Conservation (phyloP, 2,797 vertebrate genomes). For the Pseudotriccus pelzelni region DNA sequence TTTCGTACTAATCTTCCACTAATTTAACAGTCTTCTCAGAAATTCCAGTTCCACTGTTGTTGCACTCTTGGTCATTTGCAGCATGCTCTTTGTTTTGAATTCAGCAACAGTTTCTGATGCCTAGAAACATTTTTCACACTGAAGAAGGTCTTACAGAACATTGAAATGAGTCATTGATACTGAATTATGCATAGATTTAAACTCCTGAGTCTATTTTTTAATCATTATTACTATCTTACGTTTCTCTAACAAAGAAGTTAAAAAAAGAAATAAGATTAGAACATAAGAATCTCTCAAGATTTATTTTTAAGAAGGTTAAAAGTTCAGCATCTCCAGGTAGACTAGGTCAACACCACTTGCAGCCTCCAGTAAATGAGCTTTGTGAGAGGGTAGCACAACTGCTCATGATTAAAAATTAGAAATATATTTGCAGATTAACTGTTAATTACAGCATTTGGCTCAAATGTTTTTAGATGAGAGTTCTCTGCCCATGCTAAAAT, state of each 20-base stretch:
- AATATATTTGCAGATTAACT: neutral
- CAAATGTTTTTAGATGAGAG: neutral
- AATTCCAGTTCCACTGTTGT: neutral
- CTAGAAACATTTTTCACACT: neutral
- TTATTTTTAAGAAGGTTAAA: neutral
- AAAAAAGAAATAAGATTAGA: neutral
- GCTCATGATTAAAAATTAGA: neutral
- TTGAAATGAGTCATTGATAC: neutral
- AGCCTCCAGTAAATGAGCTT: neutral
- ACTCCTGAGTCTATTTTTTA: neutral
- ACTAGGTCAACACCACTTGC: neutral
- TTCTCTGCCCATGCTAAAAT: neutral
- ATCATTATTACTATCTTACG: neutral
- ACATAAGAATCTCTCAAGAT: neutral
- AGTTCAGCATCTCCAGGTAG: neutral
- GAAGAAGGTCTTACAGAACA: neutral
- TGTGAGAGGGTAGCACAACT: neutral
- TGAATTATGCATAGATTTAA: conserved; percentile 17
- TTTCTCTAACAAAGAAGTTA: neutral
- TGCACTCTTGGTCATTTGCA: neutral
- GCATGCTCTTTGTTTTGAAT: neutral
- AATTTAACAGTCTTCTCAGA: neutral
- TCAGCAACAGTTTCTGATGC: neutral
- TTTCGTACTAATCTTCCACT: neutral
- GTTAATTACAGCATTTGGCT: neutral